Evolutionary conservation across 1,140 invertebrate genomes (phyloP), one percentile per base, ranked within the genome.

Genomic region (Drosophila sechellia): DNA sequence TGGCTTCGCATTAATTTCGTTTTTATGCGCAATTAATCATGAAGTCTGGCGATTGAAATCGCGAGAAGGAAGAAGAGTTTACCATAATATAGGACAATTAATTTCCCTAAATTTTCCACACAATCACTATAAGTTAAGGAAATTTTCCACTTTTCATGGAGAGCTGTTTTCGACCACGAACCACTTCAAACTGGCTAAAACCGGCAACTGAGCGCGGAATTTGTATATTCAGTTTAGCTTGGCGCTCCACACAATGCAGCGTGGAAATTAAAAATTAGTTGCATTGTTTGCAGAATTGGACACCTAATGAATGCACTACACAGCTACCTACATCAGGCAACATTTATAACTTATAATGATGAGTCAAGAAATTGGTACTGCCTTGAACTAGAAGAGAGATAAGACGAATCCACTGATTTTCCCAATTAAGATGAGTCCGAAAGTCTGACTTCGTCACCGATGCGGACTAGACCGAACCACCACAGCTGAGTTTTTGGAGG

Each of bases 401-500:
- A 72, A 81, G 65, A 52, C 2, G 42, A n/a, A 12, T 20, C 50
- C 61, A 37, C 42, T 48, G 50, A 57, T 71, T 71, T 57, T 65
- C 68, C 48, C 43, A 56, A 70, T 70, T 57, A 45, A 70, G 43
- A 27, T 40, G 39, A 76, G 59, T 65, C 52, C 40, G 37, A 12
- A 40, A 40, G 57, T 56, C 58, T 49, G 56, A 65, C 40, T 50
- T 53, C 49, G 15, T 22, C 35, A 40, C 58, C 58, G 63, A 66
- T 64, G 35, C n/a, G 27, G 64, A 59, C 81, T 86, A 68, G 81
- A 73, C 68, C 50, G 60, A 85, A 81, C 81, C 81, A 73, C 63
- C 83, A 52, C 46, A 64, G 40, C 78, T 85, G 77, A 85, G 81
- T 70, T 85, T 85, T 77, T 72, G 77, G 83, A 64, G 73, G 81